Evolutionary conservation across 2,888 invertebrate species (phyloP), one percentile per base, ranked within the genome.

Genomic region (Mimumesa dahlbomi): DNA sequence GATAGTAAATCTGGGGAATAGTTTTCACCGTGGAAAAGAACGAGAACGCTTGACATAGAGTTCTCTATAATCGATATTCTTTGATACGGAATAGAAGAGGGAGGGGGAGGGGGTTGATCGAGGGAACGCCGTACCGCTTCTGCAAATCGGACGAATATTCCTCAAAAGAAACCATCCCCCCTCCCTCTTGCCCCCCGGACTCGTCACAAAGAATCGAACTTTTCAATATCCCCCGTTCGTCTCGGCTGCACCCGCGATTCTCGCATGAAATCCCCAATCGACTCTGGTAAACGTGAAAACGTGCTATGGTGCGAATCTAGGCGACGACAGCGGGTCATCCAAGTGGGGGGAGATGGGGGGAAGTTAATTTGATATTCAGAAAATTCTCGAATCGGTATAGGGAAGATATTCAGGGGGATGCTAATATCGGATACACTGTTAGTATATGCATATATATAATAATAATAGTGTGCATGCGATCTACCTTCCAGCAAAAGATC

Each of bases 1-100:
- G n/a, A n/a, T n/a, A n/a, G n/a, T n/a, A n/a, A n/a, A n/a, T n/a
- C n/a, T n/a, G n/a, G 29, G 2, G 9, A 29, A 2, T 9, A 9
- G 7, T 6, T 29, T 29, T 9, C 29, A 29, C 29, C 29, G 29
- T 29, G 7, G 29, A 34, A 11, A n/a, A 34, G 3, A 34, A 34
- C 4, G 34, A 34, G 40, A 16, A 38, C 11, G 45, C 13, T 6
- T 5, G 22, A 18, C 36, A 25, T 54, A 48, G 42, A 50, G 9
- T 48, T 56, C n/a, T 6, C 67, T 59, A 73, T 72, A 72, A 72
- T 73, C 67, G 73, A 63, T 58, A 59, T 2, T 34, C 52, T 73
- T 73, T 69, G 69, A 56, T 45, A 53, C 45, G 49, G 56, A 53
- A n/a, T n/a, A n/a, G 46, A 43, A 45, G 54, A 22, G 38, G n/a